A percentile compares a stretch with the other conserved stretches of the same genome.
Conservation (phyloP, 2,888 invertebrate genomes). For the Lasioglossum marginatum region DNA sequence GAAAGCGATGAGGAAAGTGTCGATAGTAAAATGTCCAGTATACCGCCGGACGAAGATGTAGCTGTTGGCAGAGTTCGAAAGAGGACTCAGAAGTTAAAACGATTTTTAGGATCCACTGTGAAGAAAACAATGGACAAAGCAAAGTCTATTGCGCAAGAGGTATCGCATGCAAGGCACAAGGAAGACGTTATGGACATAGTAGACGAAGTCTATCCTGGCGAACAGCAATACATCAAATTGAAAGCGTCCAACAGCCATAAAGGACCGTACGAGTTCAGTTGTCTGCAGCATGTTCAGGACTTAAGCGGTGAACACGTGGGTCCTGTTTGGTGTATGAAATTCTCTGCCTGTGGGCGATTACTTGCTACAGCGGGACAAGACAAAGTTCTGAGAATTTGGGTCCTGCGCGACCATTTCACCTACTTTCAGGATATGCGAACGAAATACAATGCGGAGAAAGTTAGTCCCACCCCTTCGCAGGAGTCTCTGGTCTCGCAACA, state of each 20-base stretch:
- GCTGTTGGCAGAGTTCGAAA: conserved; percentile 85
- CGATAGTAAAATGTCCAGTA: conserved; percentile 87
- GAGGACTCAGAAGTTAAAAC: conserved; percentile 88
- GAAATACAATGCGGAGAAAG: conserved; percentile 96
- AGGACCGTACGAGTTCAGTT: conserved; percentile 97
- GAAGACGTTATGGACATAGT: conserved; percentile 94
- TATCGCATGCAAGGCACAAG: conserved; percentile 94
- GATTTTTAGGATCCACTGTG: conserved; percentile 94
- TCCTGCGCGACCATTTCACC: conserved; percentile 94
- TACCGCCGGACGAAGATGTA: conserved; percentile 85
- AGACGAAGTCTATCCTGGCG: conserved; percentile 92
- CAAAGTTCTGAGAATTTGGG: conserved; percentile 97
- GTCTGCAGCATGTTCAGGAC: conserved; percentile 95
- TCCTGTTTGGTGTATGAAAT: conserved; percentile 99
- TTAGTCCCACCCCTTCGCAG: conserved; percentile 96
- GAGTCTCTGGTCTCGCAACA: conserved; percentile 94
- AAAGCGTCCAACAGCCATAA: conserved; percentile 98
- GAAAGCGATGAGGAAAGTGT: conserved; percentile 92
- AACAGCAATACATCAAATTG: conserved; percentile 92
- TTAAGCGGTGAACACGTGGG: conserved; percentile 94
- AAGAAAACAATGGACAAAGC: conserved; percentile 96
- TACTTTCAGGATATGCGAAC: conserved; percentile 98
- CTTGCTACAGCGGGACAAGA: conserved; percentile 99
- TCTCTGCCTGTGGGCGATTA: conserved; percentile 97
- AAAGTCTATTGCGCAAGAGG: conserved; percentile 94